Evolutionary conservation across 2,113 vertebrate genomes (phyloP), one percentile per base, ranked within the genome.

Genomic region (Bubalus kerabau): DNA sequence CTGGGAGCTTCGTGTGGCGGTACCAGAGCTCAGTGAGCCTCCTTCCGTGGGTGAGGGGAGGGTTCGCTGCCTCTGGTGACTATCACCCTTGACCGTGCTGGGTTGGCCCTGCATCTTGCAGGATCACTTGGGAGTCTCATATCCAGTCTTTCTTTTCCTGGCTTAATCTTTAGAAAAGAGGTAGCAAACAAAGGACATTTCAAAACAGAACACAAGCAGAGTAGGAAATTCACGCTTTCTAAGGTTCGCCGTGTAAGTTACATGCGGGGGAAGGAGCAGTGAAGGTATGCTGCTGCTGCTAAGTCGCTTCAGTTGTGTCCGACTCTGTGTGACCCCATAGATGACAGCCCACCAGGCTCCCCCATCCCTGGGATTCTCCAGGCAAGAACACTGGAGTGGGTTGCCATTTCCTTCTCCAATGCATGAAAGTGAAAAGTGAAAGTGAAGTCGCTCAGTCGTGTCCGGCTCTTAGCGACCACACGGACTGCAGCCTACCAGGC

Each of bases 11-110:
- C n/a, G 11, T 21, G 4, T 1, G 81, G 67, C 0, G 5, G 26
- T 12, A 1, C 36, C 24, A 5, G 3, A 24, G 0, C 6, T 2
- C 43, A 1, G 6, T 0, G 9, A 36, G 30, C 36, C 9, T 26
- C 76, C 46, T 10, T 15, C 57, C 4, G 0, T 3, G 24, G n/a
- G 12, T 4, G 13, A 21, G 14, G 36, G 50, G 16, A 64, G 59
- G 24, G 46, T 36, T 57, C 36, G 59, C 16, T 46, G 46, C 54
- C 4, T 43, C 82, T 21, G 8, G 19, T 6, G 32, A 62, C 88
- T 7, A 11, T 59, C 28, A 26, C 50, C 48, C 19, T 74, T 32
- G 26, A 48, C 78, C 1, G 3, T 64, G 80, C 48, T 30, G 4
- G 28, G 24, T 36, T 12, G 14, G 5, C 60, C 43, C 30, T 26